Evolutionary conservation across 2,113 vertebrate genomes (phyloP), one percentile per base, ranked within the genome.

Genomic region (Chelonoidis abingdonii): DNA sequence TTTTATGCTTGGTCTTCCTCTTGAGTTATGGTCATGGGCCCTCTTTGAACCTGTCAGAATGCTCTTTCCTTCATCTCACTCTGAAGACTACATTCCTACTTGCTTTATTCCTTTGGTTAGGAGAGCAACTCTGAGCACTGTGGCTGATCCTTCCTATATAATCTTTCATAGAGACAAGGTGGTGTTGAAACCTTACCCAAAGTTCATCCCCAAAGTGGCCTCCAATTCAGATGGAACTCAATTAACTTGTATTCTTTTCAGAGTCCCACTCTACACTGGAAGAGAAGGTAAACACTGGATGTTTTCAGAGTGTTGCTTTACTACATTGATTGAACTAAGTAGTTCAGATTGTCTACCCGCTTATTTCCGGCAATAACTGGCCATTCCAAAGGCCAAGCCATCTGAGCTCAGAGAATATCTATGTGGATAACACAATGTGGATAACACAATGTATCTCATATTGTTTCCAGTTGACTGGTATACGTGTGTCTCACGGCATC

Each of bases 401-500:
- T 78, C 25, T 47, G 41, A 7, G 17, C 65, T 72, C 62, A 69
- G 65, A 72, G n/a, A 72, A 21, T n/a, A 10, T 72, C 2, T n/a
- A 21, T n/a, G n/a, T 72, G 35, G 17, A n/a, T 69, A 69, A 69
- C 65, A 19, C 16, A 69, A 10, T 69, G 9, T 38, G 35, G 17
- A n/a, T 69, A 69, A 69, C 65, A 19, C 16, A 69, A 10, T 69
- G 9, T 38, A 38, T 72, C n/a, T 72, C 24, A 6, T 24, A 76
- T 44, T 47, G 41, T 78, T 72, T 78, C 25, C 11, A 47, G 41
- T 24, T 78, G 38, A 12, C 75, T 78, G 41, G 22, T 44, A 8
- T 69, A 8, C 22, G 2, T 78, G 3, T 29, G 1, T 14, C 3
- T 14, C 41, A 44, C 22, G 8, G 24, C 41, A 2, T 14, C 41